Conservation (phyloP, 2,888 invertebrate species). For the Caenorhabditis angaria region DNA sequence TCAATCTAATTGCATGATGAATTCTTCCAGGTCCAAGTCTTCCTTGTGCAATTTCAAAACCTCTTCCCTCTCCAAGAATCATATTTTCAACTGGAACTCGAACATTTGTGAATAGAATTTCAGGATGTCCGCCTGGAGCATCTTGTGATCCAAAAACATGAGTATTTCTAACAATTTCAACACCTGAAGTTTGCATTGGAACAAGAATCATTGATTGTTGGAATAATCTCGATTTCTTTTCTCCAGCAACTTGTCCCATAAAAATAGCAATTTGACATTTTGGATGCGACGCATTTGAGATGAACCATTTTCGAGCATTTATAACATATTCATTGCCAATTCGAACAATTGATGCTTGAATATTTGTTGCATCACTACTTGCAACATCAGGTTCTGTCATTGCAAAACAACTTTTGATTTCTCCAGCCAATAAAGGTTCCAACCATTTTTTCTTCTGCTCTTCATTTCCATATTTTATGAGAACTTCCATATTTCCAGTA, state of each 20-base stretch:
- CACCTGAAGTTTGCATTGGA: slow-evolving; percentile 75
- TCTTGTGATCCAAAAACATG: slow-evolving; percentile 74
- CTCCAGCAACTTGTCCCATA: slow-evolving; percentile 74
- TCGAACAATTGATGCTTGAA: slow-evolving; percentile 73
- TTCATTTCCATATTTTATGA: slow-evolving; percentile 74
- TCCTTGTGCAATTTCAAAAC: slow-evolving; percentile 75
- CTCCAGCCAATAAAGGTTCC: slow-evolving; percentile 73
- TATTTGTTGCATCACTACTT: slow-evolving; percentile 75
- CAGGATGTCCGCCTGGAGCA: slow-evolving; percentile 75
- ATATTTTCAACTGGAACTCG: slow-evolving; percentile 74
- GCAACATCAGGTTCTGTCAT: slow-evolving; percentile 74
- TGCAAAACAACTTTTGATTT: slow-evolving; percentile 74
- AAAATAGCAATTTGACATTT: slow-evolving; percentile 74
- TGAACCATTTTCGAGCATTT: slow-evolving; percentile 75
- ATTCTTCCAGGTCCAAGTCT: slow-evolving; percentile 75
- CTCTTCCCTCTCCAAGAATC: slow-evolving; percentile 75
- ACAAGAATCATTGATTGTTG: slow-evolving; percentile 75
- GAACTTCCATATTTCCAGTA: slow-evolving; percentile 75
- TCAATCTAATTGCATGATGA: slow-evolving; percentile 75
- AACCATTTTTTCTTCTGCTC: slow-evolving; percentile 72
- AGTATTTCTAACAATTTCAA: slow-evolving; percentile 74
- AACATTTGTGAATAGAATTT: slow-evolving; percentile 75
- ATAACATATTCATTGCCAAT: slow-evolving; percentile 74
- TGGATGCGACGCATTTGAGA: slow-evolving; percentile 74
- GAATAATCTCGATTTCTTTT: slow-evolving; percentile 68